Percentiles rank a stretch among this genome's conserved stretches.
Evolutionary conservation across 2,797 vertebrate genomes (phyloP).

Genomic region (Urocyon cinereoargenteus): DNA sequence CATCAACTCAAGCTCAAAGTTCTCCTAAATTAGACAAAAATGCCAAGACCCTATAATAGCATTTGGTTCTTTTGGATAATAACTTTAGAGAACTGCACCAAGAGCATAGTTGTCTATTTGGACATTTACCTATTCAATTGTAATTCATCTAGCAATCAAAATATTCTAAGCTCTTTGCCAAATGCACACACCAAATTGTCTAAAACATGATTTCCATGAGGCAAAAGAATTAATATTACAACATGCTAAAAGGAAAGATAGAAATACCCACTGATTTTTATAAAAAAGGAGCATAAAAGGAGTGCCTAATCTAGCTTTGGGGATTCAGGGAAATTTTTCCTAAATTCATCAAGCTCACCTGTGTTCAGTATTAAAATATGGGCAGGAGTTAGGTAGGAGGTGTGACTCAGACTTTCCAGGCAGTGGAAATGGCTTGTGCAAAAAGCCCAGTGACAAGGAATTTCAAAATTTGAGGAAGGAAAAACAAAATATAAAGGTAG

Average conservation of each 20-base stretch:
- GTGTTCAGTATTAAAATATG: constrained; percentile 3
- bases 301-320: not conserved
- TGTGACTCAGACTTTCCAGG: constrained; percentile 18
- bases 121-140: not conserved
- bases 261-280: constrained; percentile 38
- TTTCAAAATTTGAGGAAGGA: not conserved
- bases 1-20: constrained; percentile 26
- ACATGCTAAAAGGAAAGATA: not conserved
- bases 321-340: not conserved
- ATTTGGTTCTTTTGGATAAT: constrained; percentile 17
- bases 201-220: not conserved
- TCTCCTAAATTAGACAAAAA: constrained; percentile 56
- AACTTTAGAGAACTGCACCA: not conserved
- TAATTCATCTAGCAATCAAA: not conserved
- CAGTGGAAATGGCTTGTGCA: not conserved
- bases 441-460: constrained; percentile 19
- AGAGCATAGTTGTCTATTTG: not conserved
- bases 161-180: not conserved
- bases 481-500: not conserved
- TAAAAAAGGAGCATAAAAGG: not conserved
- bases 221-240: not conserved
- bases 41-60: not conserved
- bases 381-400: not conserved
- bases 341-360: not conserved
- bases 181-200: not conserved